A percentile compares a stretch with the other conserved stretches of the same genome.
Evolutionary conservation across 2,113 vertebrate genomes (phyloP).

Genomic region (Callopanchax toddi): DNA sequence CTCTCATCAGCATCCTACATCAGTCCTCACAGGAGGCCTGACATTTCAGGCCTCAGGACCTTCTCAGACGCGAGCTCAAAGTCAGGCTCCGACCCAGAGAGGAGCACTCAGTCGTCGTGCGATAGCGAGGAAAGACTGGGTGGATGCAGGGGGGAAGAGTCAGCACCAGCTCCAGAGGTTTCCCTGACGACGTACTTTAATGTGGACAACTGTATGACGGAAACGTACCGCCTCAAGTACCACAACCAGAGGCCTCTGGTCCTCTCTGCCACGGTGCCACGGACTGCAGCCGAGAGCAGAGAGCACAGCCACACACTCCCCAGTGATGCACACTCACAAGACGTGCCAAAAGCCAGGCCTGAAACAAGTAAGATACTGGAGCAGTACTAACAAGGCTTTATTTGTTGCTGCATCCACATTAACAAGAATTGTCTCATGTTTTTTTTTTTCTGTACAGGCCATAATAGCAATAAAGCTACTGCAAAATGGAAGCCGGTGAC

Average conservation of each 20-base stretch:
- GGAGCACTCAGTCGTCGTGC: constrained; percentile 68
- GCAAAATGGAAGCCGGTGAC: constrained; percentile 84
- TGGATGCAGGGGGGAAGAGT: constrained; percentile 49
- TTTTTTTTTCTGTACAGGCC: constrained; percentile 67
- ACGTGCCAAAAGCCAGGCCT: constrained; percentile 80
- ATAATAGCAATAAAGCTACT: constrained; percentile 81
- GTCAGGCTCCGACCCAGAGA: constrained; percentile 74
- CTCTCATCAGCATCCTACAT: constrained; percentile 41
- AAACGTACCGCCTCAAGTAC: constrained; percentile 95
- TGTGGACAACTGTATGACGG: constrained; percentile 97
- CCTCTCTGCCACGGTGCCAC: constrained; percentile 79
- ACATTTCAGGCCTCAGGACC: constrained; percentile 57
- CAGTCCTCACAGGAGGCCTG: constrained; percentile 60
- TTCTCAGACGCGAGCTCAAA: constrained; percentile 76
- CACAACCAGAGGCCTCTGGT: constrained; percentile 93
- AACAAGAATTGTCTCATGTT: constrained; percentile 28
- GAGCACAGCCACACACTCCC: constrained; percentile 66
- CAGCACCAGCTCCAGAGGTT: constrained; percentile 77
- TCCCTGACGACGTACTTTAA: constrained; percentile 95
- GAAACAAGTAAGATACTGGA: constrained; percentile 76
- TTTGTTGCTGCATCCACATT: constrained; percentile 18
- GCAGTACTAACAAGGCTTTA: not conserved
- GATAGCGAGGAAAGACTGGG: constrained; percentile 68
- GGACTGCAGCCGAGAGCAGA: constrained; percentile 66
- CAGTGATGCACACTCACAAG: constrained; percentile 73